These are phyloP conservation scores for Eulemur albifrons DNA, from an alignment of 2,797 vertebrate species.

Conservation along the genomic window DNA sequence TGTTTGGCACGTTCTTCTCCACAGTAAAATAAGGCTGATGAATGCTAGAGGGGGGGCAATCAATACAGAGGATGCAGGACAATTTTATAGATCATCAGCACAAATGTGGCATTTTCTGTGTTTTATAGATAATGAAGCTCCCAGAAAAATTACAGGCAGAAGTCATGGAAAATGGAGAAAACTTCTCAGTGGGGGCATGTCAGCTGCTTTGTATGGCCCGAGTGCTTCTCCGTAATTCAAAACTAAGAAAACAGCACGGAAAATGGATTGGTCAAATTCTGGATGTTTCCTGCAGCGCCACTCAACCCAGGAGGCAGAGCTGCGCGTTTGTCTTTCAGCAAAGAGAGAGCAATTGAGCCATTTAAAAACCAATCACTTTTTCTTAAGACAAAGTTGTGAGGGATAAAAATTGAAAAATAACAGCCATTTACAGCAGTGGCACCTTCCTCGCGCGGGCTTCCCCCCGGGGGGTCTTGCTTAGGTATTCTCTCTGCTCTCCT, in stretches of 20 bases:
- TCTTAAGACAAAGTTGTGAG: conserved; percentile 44
- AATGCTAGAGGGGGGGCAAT: neutral
- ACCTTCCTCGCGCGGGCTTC: neutral
- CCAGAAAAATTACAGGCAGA: conserved; percentile 84
- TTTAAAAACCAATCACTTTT: conserved; percentile 43
- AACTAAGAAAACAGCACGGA: conserved; percentile 80
- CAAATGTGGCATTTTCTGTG: conserved; percentile 48
- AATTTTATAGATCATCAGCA: conserved; percentile 50
- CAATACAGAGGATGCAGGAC: neutral
- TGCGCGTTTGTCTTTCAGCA: neutral
- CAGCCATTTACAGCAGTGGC: neutral
- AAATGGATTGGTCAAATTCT: conserved; percentile 54
- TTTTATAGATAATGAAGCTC: conserved; percentile 85
- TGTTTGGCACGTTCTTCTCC: neutral
- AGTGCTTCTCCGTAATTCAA: conserved; percentile 89
- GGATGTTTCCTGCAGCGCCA: neutral
- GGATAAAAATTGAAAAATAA: conserved; percentile 58
- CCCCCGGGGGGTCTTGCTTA: neutral
- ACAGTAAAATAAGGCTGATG: conserved; percentile 59
- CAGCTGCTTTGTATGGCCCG: conserved; percentile 91
- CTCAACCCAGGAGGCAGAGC: neutral
- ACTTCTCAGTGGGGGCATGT: conserved; percentile 91
- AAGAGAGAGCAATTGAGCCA: conserved; percentile 39
- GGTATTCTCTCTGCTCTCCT: neutral
- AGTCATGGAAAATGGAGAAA: conserved; percentile 90